Evolutionary conservation across 2,888 invertebrate species (phyloP), one percentile per base, ranked within the genome.

Genomic region (Lepidonotus clava): DNA sequence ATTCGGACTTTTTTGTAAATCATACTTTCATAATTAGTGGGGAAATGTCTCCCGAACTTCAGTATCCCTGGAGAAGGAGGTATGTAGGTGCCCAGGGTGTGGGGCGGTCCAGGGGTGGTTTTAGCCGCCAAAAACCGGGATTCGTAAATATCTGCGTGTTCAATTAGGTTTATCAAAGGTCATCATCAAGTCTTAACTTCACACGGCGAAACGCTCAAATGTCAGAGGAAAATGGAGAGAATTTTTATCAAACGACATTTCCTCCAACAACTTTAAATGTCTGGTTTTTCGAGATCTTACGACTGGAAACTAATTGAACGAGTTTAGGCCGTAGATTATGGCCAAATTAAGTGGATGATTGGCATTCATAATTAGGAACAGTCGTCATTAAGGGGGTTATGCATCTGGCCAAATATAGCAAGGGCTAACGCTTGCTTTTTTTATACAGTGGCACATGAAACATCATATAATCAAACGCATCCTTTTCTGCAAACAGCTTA

Each of bases 101-200:
- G 24, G 61, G 24, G n/a, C n/a, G 0, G 28, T 61, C 61, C 61
- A 61, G 61, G 61, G 61, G 28, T 61, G 61, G 24, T 61, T 1
- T 28, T 2, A 61, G 61, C 61, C 53, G 61, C 4, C 61, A n/a
- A n/a, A n/a, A n/a, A n/a, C n/a, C n/a, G n/a, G n/a, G n/a, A n/a
- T 24, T 61, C 11, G 61, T 28, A 61, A 61, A 61, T 61, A 61
- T 61, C 61, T 61, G 2, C 56, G 56, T 56, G 56, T 56, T 56
- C 61, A 61, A 61, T 61, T 61, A 61, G 61, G 61, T 61, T 61
- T 61, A 61, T 61, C 61, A 61, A 61, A 61, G 61, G 61, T 61
- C 61, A 24, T 61, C 61, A 61, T 61, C 61, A 61, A 61, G 61
- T 24, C 61, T 28, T 28, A 61, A 61, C 5, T 61, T 61, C 61